Evolutionary conservation across 2,113 vertebrate species (phyloP), one percentile per base, ranked within the genome.

Genomic region (Buteo buteo): DNA sequence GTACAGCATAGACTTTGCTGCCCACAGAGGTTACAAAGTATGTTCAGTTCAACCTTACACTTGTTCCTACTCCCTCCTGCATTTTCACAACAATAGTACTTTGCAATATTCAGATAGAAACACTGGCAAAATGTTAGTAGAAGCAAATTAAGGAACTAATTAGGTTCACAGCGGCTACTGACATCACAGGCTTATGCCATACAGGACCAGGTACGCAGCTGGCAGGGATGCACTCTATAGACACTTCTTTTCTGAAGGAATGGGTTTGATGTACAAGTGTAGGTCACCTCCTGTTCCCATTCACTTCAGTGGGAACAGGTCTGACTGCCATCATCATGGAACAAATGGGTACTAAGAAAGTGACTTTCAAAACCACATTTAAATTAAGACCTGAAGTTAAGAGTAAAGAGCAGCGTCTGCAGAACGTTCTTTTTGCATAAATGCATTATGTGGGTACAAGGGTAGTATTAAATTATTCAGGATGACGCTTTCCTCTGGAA

Each of bases 401-500:
- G 82, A 74, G 36, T 34, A 65, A 83, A 70, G 49, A 82, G 62
- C 74, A 82, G 59, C 6, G 18, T 64, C 69, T 82, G 70, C 65
- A 91, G 77, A 90, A 83, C 55, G 18, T 78, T 55, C 9, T 31
- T 85, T 76, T 76, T 76, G 77, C 65, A 89, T 84, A 87, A 91
- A n/a, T 36, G 32, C 32, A 25, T 71, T 81, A 59, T 78, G 81
- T 57, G 86, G 67, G 31, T 69, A 55, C 42, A 92, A 77, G 59
- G 67, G n/a, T 54, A 72, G 42, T 28, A 87, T 54, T 86, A 45
- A 49, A 77, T 73, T 57, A 62, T 16, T 49, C 7, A 0, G 44
- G 74, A 76, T 45, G 44, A 47, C 20, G 4, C 84, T 82, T 96
- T 84, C 89, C 84, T 91, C 73, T 69, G 65, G 89, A 93, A 95